phyloP scores from a whole-genome alignment of 2,888 invertebrate genomes.

The Drosophila mimica region DNA sequence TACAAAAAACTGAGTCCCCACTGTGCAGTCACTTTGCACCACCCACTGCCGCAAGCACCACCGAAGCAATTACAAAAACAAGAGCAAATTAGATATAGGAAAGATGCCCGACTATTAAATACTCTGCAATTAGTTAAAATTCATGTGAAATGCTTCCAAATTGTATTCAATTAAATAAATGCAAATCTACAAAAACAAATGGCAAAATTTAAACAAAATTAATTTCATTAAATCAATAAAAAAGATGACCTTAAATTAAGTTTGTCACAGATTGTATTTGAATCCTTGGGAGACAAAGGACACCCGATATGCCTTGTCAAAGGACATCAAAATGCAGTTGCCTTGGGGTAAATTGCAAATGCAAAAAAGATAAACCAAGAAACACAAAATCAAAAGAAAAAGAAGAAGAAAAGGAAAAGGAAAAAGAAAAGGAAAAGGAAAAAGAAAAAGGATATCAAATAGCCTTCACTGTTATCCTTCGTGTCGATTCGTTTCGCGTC shows the following conservation, averaged over 20 bases:
- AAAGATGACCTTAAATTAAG: too few species aligned
- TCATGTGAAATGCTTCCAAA: neutral
- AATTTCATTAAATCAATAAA: too few species aligned
- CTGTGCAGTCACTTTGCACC: constrained; percentile 7
- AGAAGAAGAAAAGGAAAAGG: neutral
- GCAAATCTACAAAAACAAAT: too few species aligned
- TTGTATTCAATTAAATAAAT: neutral
- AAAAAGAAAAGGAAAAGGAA: neutral
- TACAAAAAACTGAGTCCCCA: constrained; percentile 1
- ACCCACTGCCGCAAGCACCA: constrained; percentile 6
- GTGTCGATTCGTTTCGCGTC: constrained; percentile 55
- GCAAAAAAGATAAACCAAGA: constrained; percentile 12
- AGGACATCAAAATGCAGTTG: constrained; percentile 41
- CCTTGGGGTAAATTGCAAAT: constrained; percentile 36
- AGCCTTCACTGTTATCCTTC: constrained; percentile 29
- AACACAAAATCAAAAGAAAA: constrained; percentile 11
- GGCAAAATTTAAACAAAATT: too few species aligned
- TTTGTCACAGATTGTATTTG: neutral
- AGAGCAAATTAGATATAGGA: constrained; percentile 3
- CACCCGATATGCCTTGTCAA: neutral
- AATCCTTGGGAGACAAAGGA: neutral
- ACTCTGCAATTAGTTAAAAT: neutral
- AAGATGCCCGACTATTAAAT: neutral
- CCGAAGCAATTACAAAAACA: constrained; percentile 25
- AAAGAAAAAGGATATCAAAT: constrained; percentile 19